These are phyloP conservation scores for Augochlora pura DNA, from an alignment of 1,140 invertebrate species.

Conservation along the genomic window DNA sequence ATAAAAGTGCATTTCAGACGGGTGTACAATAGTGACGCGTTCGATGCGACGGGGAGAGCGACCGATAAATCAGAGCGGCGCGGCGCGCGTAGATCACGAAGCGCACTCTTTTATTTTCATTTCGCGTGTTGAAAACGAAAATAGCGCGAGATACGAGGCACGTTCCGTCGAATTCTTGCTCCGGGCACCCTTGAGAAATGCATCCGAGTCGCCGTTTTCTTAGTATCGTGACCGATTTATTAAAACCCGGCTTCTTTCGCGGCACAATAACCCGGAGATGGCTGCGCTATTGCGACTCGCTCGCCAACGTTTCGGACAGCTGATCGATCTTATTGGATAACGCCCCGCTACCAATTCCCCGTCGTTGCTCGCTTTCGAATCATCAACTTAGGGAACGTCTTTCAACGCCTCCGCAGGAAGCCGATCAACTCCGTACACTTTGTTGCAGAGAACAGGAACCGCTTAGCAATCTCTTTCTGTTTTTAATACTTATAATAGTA, in stretches of 20 bases:
- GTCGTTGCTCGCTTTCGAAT: no score
- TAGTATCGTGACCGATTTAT: slow-evolving; percentile 40
- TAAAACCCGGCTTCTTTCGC: slow-evolving; percentile 4
- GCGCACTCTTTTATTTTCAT: slow-evolving; percentile 57
- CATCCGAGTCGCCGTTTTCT: background rate
- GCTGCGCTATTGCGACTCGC: background rate
- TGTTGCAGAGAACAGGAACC: no score
- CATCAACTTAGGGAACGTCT: no score
- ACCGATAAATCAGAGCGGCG: slow-evolving; percentile 65
- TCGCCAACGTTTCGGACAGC: no score
- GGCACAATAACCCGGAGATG: background rate
- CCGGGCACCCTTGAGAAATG: slow-evolving; percentile 34
- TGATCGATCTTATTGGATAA: no score
- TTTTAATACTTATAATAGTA: no score
- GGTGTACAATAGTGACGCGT: slow-evolving; percentile 65
- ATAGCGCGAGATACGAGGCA: slow-evolving; percentile 55
- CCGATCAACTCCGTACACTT: no score
- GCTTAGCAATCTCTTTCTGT: no score
- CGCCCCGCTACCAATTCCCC: no score
- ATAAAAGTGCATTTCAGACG: slow-evolving; percentile 57
- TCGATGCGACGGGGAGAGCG: slow-evolving; percentile 53
- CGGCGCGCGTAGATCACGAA: slow-evolving; percentile 45
- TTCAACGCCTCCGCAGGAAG: no score
- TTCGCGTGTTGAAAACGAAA: slow-evolving; percentile 63
- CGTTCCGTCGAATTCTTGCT: slow-evolving; percentile 41